These are phyloP conservation scores for Alligator mississippiensis DNA, from an alignment of 2,113 vertebrate species.

Conservation along the genomic window DNA sequence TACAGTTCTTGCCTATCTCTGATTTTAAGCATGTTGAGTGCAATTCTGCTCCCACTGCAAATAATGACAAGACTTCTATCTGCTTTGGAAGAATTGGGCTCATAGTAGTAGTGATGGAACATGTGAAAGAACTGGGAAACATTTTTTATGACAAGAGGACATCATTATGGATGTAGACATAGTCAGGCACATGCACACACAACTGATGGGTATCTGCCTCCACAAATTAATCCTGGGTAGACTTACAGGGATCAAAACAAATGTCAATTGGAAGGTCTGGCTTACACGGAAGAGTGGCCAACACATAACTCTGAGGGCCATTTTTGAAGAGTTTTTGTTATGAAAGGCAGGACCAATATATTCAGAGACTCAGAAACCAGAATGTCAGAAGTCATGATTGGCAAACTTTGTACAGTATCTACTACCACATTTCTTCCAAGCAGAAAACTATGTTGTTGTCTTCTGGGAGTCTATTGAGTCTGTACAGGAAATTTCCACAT, in stretches of 20 bases:
- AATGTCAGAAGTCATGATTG: neutral
- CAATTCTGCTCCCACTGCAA: neutral
- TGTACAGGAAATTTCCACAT: neutral
- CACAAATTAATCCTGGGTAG: neutral
- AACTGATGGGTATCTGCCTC: too few species aligned
- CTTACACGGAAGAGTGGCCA: neutral
- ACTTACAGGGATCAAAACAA: slow-evolving; percentile 6
- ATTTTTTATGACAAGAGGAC: neutral
- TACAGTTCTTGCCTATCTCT: neutral
- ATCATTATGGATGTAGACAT: neutral
- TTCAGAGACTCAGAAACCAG: slow-evolving; percentile 25
- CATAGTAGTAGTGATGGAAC: fast-evolving
- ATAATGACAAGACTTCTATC: neutral
- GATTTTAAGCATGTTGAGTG: neutral
- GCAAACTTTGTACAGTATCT: neutral
- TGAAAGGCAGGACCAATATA: slow-evolving; percentile 24
- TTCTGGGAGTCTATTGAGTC: neutral
- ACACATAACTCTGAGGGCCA: neutral
- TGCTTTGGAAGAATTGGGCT: neutral
- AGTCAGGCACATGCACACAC: too few species aligned
- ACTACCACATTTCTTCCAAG: slow-evolving; percentile 16
- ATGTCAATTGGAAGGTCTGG: neutral
- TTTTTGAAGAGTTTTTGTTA: neutral
- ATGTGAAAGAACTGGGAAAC: neutral
- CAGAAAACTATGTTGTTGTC: neutral